Conservation (phyloP, 2,113 vertebrate genomes). For the Cryptomyrus ogoouensis region DNA sequence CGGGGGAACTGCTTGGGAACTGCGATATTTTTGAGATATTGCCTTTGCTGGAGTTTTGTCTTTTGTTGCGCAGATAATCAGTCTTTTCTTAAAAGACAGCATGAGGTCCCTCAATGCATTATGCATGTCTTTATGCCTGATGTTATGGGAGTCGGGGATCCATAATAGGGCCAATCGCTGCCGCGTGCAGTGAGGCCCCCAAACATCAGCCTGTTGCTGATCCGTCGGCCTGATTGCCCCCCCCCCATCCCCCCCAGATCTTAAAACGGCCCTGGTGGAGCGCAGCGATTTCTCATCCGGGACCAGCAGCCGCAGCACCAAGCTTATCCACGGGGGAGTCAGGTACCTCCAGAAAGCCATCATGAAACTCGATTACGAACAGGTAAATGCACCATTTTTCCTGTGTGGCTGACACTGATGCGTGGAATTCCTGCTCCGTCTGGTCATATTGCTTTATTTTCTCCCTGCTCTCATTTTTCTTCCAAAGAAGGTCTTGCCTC, state of each 20-base stretch:
- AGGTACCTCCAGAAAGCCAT: constrained; percentile 97
- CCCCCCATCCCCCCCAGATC: constrained; percentile 61
- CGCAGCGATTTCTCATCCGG: constrained; percentile 93
- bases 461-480: constrained; percentile 24
- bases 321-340: constrained; percentile 94
- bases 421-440: constrained; percentile 14
- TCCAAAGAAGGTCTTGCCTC: constrained; percentile 1
- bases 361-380: constrained; percentile 89
- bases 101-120: constrained; percentile 22
- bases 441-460: constrained; percentile 30
- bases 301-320: constrained; percentile 95
- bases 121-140: constrained; percentile 36
- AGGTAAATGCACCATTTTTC: constrained; percentile 65
- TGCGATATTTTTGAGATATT: background rate
- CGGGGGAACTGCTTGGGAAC: background rate
- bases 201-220: constrained; percentile 41
- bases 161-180: constrained; percentile 34
- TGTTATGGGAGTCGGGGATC: constrained; percentile 29
- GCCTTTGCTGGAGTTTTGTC: constrained; percentile 23
- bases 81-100: constrained; percentile 12
- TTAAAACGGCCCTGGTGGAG: constrained; percentile 92
- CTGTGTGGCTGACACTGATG: constrained; percentile 23
- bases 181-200: constrained; percentile 27
- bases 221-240: constrained; percentile 62
- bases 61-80: constrained; percentile 1